Evolutionary conservation across 2,888 invertebrate species (phyloP).

Genomic region (Trypoxylon attenuatum): DNA sequence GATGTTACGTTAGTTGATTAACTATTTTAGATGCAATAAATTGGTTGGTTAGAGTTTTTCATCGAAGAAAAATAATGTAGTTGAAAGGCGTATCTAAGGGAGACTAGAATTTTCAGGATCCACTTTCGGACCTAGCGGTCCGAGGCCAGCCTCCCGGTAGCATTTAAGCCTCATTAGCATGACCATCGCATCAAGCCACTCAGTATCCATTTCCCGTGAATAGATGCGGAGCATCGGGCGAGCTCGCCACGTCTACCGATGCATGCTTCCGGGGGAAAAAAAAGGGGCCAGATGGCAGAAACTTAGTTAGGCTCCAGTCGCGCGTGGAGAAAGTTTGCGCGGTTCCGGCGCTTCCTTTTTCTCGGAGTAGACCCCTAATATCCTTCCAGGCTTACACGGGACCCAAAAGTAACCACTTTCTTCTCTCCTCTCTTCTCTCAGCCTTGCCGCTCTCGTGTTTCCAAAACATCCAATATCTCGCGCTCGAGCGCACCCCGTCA

Average conservation of each 20-base stretch:
- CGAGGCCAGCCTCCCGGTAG: too few relatives aligned
- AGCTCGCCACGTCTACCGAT: background rate
- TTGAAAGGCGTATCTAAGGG: too few relatives aligned
- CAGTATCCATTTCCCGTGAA: background rate
- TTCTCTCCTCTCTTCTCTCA: slow-evolving; percentile 29
- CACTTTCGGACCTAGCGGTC: too few relatives aligned
- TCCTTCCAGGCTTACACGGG: background rate
- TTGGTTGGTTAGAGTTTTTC: too few relatives aligned
- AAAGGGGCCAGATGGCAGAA: background rate
- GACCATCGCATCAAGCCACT: background rate
- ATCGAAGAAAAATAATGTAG: too few relatives aligned
- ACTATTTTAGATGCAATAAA: too few relatives aligned
- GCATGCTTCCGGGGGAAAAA: background rate
- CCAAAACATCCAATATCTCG: slow-evolving; percentile 65
- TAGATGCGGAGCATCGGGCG: background rate
- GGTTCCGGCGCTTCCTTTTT: background rate
- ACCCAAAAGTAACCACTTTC: background rate
- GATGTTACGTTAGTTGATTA: too few relatives aligned
- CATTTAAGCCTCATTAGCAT: background rate
- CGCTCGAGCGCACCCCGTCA: slow-evolving; percentile 61
- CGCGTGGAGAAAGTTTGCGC: background rate
- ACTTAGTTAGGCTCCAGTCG: background rate
- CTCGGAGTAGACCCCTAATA: too few relatives aligned
- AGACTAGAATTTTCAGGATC: too few relatives aligned
- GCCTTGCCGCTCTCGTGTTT: slow-evolving; percentile 55